Base-by-base conservation (phyloP, 2,797 vertebrate genomes). In the Cuculus canorus region DNA sequence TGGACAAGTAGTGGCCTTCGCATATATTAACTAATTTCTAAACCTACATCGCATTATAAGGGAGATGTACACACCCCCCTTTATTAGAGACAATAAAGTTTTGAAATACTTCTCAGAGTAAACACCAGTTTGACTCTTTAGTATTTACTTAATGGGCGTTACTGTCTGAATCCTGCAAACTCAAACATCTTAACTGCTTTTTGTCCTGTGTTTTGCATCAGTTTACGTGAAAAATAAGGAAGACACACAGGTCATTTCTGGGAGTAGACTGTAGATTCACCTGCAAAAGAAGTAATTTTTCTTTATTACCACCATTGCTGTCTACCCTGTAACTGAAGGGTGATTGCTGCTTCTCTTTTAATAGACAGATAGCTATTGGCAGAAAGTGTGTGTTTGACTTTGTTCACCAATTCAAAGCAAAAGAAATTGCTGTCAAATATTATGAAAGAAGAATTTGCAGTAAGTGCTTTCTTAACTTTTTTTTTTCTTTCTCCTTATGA, bases 351-450 rank as follows among this genome's bases (percentile, higher is more conserved):
- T 85, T 50, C 60, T 85, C 30, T 82, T 82, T 71, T 70, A 80
- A 85, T 22, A 86, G 28, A 45, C 6, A 33, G n/a, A 17, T 13
- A 32, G 19, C 28, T 83, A 33, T 43, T 92, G 60, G 23, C 28
- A 77, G 72, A 82, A 94, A 71, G 85, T 1, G 1, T 1, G 1
- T n/a, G 30, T 82, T 69, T 77, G 50, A 12, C 16, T 87, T 76
- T 84, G 96, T 90, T 68, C 47, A 53, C 28, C 70, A 41, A 76
- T 73, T 91, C 56, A 53, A 82, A 88, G 63, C n/a, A 56, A 88
- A 80, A 86, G 4, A 69, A 82, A 66, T 70, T 79, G 48, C 30
- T 81, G 13, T 72, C 59, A 33, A 22, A 47, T 80, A 57, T 70
- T 82, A 37, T 14, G 59, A 87, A 94, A 35, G 48, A 82, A 82